Base-by-base conservation (phyloP, 1,140 invertebrate species). In the Rhyzopertha dominica region DNA sequence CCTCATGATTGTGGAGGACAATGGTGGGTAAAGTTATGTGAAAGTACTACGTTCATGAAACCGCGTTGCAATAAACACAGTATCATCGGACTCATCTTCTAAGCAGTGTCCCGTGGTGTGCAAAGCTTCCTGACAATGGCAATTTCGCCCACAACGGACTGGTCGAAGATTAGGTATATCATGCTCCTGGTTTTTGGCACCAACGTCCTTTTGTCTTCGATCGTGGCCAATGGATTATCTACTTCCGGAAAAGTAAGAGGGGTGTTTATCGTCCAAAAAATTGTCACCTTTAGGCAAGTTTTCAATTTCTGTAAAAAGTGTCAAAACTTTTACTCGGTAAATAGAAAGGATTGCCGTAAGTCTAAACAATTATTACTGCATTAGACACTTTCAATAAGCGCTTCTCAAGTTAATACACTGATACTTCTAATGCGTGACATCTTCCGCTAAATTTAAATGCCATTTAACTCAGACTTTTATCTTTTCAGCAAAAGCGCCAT, bases 401-500 rank as follows among this genome's bases (percentile, higher is more conserved):
- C 28, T 5, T 5, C 16, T 4, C 5, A n/a, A 7, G 24, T n/a
- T 25, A 29, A 29, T 29, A n/a, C n/a, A n/a, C n/a, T n/a, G n/a
- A n/a, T n/a, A n/a, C n/a, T n/a, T n/a, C n/a, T n/a, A n/a, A n/a
- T n/a, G n/a, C n/a, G n/a, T n/a, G n/a, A n/a, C n/a, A n/a, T n/a
- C n/a, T n/a, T n/a, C n/a, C n/a, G n/a, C n/a, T n/a, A n/a, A n/a
- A n/a, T n/a, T n/a, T n/a, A n/a, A n/a, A n/a, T n/a, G n/a, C n/a
- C n/a, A n/a, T n/a, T n/a, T n/a, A n/a, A n/a, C n/a, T n/a, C n/a
- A 5, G 9, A 13, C 4, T 5, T 29, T 29, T 24, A 3, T 38
- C 7, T 9, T 49, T 45, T 41, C 40, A 53, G 51, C 66, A 73
- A 63, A 81, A 81, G 59, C 67, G 78, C 16, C 78, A 81, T 58